A percentile compares a stretch with the other conserved stretches of the same genome.
Evolutionary conservation across 1,140 invertebrate genomes (phyloP).

Genomic region (Drosophila arawakana): DNA sequence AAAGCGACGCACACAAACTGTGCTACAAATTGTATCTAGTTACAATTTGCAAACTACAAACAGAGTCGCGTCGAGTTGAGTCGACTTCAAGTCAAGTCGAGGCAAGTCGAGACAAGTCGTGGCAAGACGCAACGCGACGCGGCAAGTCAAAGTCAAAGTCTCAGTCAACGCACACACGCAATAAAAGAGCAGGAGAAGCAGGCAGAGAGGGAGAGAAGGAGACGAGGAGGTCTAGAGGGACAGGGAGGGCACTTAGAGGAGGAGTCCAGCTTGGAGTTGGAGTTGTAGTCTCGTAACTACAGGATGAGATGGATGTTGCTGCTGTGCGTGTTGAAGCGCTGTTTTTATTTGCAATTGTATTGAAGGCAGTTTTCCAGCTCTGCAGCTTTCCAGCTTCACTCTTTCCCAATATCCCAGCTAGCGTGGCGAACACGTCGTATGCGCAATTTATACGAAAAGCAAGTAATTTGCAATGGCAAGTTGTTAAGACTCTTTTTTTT

Average conservation of each 20-base stretch:
- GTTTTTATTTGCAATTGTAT: constrained; percentile 68
- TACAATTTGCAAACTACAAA: constrained; percentile 83
- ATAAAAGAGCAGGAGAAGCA: constrained; percentile 14
- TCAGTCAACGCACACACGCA: constrained; percentile 49
- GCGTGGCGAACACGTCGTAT: constrained; percentile 54
- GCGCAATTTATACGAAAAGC: constrained; percentile 69
- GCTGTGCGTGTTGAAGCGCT: constrained; percentile 79
- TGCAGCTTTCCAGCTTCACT: not conserved
- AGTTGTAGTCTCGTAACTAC: constrained; percentile 2
- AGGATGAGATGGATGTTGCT: constrained; percentile 29
- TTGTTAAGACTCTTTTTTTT: constrained; percentile 59
- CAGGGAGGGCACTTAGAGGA: no score
- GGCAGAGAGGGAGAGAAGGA: not conserved
- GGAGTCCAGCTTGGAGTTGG: not conserved
- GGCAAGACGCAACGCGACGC: not conserved
- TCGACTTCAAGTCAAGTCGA: constrained; percentile 4
- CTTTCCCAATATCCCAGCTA: constrained; percentile 31
- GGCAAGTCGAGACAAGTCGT: not conserved
- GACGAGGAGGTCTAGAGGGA: not conserved
- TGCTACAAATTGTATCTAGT: constrained; percentile 82
- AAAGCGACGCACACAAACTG: constrained; percentile 69
- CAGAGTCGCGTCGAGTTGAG: constrained; percentile 49
- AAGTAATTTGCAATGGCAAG: constrained; percentile 76
- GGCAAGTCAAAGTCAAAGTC: constrained; percentile 44
- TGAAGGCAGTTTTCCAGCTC: constrained; percentile 33